Evolutionary conservation across 2,888 invertebrate species (phyloP), one percentile per base, ranked within the genome.

Genomic region (Thymelicus sylvestris): DNA sequence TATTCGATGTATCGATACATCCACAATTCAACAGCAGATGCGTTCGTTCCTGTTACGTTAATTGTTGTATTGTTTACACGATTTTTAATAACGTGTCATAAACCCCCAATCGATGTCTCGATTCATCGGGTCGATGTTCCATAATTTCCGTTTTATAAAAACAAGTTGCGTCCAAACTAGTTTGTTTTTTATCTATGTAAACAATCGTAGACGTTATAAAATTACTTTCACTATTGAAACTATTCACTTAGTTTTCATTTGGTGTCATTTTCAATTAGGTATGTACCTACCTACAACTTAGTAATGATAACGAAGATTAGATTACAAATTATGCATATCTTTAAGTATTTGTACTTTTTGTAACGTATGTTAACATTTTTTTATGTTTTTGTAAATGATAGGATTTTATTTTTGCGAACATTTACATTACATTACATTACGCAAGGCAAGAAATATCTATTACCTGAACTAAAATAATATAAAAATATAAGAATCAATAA

Each of bases 21-120:
- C 79, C 78, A 79, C 75, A 82, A 82, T 86, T 76, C 60, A 44
- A 73, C 76, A 82, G 82, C 87, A 87, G 85, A 87, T 88, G 89
- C 82, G 86, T 86, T 88, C 89, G 90, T 89, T 87, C 86, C 88
- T 88, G 81, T 87, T 86, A 77, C 84, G 85, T 87, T 90, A 87
- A 90, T 91, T 90, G 24, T 59, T 60, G 60, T 70, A 65, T 84
- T 88, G 88, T 90, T 86, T 87, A 84, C 83, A 77, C 77, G 77
- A 79, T 81, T 83, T 86, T 83, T 83, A 75, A 80, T 81, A 79
- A 83, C 81, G 80, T 80, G 81, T 78, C 78, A 84, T 84, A 80
- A 81, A 81, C 75, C 77, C 77, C 74, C 79, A 77, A 79, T 77
- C 75, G 76, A 81, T 76, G 71, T 72, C 71, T 73, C 71, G 74